These are phyloP conservation scores for Zaprionus capensis DNA, from an alignment of 1,140 invertebrate genomes.

Conservation along the genomic window DNA sequence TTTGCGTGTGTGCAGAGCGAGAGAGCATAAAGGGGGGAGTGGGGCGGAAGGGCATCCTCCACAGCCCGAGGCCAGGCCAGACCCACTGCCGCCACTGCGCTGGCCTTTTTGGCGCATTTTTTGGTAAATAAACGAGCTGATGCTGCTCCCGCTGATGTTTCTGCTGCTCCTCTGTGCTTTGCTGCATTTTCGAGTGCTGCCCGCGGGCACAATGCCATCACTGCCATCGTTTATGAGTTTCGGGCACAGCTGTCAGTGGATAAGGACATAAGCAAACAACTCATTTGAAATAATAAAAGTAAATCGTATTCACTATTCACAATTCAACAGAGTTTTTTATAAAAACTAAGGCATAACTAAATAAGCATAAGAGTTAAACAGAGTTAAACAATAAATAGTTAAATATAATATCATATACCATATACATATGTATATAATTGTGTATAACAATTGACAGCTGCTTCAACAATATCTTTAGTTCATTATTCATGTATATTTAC, in stretches of 20 bases:
- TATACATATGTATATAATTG: neutral
- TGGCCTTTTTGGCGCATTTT: constrained; percentile 65
- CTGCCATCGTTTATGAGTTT: neutral
- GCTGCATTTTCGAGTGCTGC: constrained; percentile 49
- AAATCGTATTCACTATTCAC: constrained; percentile 46
- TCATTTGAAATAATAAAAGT: constrained; percentile 48
- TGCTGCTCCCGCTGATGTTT: neutral
- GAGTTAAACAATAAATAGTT: constrained; percentile 29
- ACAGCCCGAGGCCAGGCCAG: neutral
- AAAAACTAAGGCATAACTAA: constrained; percentile 53
- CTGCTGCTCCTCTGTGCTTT: neutral
- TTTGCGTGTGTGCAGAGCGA: constrained; percentile 69
- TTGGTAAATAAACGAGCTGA: constrained; percentile 59
- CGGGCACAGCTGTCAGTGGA: neutral
- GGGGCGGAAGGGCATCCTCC: neutral
- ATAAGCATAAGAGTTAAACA: constrained; percentile 22
- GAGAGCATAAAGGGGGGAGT: neutral
- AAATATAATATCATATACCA: constrained; percentile 19
- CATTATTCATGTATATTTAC: constrained; percentile 49
- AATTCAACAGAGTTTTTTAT: constrained; percentile 48
- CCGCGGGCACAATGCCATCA: constrained; percentile 4
- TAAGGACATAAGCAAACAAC: constrained; percentile 33
- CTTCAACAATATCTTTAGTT: constrained; percentile 47
- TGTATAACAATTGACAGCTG: constrained; percentile 58
- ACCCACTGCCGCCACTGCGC: constrained; percentile 1